A percentile compares a stretch with the other conserved stretches of the same genome.
phyloP scores from a whole-genome alignment of 2,888 invertebrate species.

The Tiliacea citrago region DNA sequence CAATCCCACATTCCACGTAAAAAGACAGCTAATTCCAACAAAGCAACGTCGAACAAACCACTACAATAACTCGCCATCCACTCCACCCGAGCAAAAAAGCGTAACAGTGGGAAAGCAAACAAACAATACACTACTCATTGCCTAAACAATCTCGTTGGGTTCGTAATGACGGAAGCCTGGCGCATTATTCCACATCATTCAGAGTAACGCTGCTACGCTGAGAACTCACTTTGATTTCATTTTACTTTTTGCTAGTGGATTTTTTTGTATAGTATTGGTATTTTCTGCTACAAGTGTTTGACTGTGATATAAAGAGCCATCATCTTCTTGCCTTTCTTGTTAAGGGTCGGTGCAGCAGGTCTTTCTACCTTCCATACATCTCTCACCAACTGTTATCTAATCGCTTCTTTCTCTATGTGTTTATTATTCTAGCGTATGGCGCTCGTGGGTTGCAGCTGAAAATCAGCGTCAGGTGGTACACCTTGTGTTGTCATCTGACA shows the following conservation, averaged over 20 bases:
- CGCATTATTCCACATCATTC: slow-evolving; percentile 76
- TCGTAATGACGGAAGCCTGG: slow-evolving; percentile 74
- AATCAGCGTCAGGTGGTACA: too few relatives aligned
- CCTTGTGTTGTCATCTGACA: too few relatives aligned
- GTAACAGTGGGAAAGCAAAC: slow-evolving; percentile 58
- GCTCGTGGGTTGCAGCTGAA: too few relatives aligned
- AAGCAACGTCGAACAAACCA: slow-evolving; percentile 16
- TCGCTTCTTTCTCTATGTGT: too few relatives aligned
- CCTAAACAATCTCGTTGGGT: slow-evolving; percentile 77
- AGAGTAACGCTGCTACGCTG: slow-evolving; percentile 61
- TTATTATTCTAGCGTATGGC: too few relatives aligned
- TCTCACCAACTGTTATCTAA: too few relatives aligned
- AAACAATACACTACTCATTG: slow-evolving; percentile 72
- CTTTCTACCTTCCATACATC: too few relatives aligned
- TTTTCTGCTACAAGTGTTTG: too few relatives aligned
- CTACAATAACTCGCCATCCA: slow-evolving; percentile 35
- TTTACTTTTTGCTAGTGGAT: neutral
- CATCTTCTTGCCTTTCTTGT: too few relatives aligned
- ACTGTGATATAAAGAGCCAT: too few relatives aligned
- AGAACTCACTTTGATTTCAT: slow-evolving; percentile 41
- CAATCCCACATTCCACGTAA: neutral
- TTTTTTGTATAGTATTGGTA: too few relatives aligned
- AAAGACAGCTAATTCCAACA: slow-evolving; percentile 31
- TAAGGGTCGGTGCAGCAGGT: too few relatives aligned
- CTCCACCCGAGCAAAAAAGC: slow-evolving; percentile 54